A percentile compares a stretch with the other conserved stretches of the same genome.
Conservation (phyloP, 2,797 vertebrate species). For the Hemibagrus guttatus region DNA sequence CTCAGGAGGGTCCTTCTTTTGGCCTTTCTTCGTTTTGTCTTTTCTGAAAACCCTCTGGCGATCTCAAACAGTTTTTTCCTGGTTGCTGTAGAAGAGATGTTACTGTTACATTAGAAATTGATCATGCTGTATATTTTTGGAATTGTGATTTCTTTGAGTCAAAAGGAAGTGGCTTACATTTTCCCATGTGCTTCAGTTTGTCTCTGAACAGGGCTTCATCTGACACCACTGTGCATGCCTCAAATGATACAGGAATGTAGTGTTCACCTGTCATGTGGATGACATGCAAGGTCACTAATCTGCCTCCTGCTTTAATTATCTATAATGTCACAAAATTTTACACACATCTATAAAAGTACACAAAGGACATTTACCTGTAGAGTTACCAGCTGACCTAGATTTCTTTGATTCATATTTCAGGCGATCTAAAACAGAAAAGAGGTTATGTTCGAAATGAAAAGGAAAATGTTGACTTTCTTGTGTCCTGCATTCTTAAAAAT, state of each 20-base stretch:
- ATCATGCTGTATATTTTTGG: background rate
- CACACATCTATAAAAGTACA: background rate
- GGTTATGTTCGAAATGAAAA: conserved; percentile 62
- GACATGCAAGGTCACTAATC: conserved; percentile 15
- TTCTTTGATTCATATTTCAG: conserved; percentile 97
- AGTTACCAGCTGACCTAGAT: conserved; percentile 80
- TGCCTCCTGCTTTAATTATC: background rate
- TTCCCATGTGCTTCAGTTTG: conserved; percentile 98
- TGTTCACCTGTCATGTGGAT: conserved; percentile 72
- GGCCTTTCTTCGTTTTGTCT: conserved; percentile 92
- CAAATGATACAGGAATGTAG: conserved; percentile 73
- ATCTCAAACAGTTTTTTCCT: conserved; percentile 97
- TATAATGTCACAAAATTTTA: background rate
- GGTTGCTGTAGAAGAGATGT: conserved; percentile 77
- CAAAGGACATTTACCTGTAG: conserved; percentile 39
- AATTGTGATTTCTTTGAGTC: background rate
- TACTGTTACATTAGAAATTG: conserved; percentile 1
- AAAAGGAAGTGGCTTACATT: conserved; percentile 83
- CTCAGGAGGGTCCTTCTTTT: conserved; percentile 88
- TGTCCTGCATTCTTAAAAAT: background rate
- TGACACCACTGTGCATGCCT: conserved; percentile 77
- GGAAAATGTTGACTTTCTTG: background rate
- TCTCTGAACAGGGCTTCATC: conserved; percentile 97
- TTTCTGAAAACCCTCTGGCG: conserved; percentile 93
- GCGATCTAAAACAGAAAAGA: conserved; percentile 87